A percentile compares a stretch with the other conserved stretches of the same genome.
Conservation (phyloP, 2,888 invertebrate species). For the Bimastos eiseni region DNA sequence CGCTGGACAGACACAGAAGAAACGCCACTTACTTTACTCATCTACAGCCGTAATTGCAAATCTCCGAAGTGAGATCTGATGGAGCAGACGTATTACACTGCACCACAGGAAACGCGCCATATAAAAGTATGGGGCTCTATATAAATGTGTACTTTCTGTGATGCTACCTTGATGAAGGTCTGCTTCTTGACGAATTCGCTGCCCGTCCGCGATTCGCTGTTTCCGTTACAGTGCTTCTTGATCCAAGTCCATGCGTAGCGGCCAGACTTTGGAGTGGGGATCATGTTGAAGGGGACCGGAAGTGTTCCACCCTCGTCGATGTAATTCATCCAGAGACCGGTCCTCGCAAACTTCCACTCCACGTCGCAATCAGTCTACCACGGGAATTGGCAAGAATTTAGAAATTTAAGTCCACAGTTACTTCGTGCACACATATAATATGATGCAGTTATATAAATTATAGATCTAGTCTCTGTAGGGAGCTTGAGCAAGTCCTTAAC, state of each 20-base stretch:
- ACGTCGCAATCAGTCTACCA: conserved; percentile 66
- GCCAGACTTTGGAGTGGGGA: conserved; percentile 63
- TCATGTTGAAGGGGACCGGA: conserved; percentile 73
- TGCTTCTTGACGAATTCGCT: conserved; percentile 52
- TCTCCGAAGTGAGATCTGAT: no score
- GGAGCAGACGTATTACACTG: neutral
- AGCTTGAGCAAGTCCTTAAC: no score
- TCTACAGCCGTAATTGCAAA: no score
- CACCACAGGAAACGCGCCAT: neutral
- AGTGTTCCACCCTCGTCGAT: conserved; percentile 74
- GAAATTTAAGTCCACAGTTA: neutral
- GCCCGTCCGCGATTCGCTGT: conserved; percentile 46
- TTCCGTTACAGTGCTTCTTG: conserved; percentile 18
- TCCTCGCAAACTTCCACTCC: conserved; percentile 78
- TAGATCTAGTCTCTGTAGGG: no score
- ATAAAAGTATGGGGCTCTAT: neutral
- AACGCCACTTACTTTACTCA: no score
- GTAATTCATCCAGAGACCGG: conserved; percentile 75
- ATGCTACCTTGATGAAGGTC: conserved; percentile 49
- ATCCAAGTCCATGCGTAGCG: conserved; percentile 50
- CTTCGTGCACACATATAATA: neutral
- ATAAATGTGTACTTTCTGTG: no score
- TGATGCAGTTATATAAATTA: no score
- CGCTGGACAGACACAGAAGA: no score
- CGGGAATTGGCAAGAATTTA: neutral